Conservation (phyloP, 2,113 vertebrate species). For the Heterotilapia buettikoferi region DNA sequence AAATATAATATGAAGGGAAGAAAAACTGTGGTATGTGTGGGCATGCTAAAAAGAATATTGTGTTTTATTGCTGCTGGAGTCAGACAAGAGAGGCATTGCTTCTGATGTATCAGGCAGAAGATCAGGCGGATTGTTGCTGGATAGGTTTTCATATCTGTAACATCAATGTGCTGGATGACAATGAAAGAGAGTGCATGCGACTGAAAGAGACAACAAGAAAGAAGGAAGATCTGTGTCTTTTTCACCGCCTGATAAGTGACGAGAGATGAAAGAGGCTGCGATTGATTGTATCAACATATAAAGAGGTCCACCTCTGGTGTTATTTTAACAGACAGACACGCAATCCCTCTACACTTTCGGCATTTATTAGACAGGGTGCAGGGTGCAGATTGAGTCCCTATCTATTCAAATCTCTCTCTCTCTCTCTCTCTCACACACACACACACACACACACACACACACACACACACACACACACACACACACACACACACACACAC, state of each 20-base stretch:
- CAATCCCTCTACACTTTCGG: not conserved
- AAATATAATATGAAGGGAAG: conserved; percentile 26
- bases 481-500: not conserved
- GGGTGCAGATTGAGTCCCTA: conserved; percentile 12
- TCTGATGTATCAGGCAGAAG: conserved; percentile 33
- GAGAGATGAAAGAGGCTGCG: conserved; percentile 35
- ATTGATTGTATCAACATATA: conserved; percentile 14
- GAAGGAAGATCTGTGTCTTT: not conserved
- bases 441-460: not conserved
- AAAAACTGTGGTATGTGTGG: conserved; percentile 10
- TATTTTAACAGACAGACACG: conserved; percentile 4
- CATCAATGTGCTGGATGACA: conserved; percentile 48
- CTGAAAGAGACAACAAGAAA: not conserved
- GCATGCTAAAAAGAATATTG: conserved; percentile 46
- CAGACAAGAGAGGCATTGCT: conserved; percentile 41
- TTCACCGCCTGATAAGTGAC: conserved; percentile 8
- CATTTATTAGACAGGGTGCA: conserved; percentile 6
- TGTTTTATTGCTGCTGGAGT: conserved; percentile 47
- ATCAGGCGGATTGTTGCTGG: conserved; percentile 46
- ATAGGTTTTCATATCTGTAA: conserved; percentile 47
- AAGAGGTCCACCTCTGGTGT: not conserved
- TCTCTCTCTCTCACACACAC: not conserved
- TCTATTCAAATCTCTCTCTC: not conserved
- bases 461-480: not conserved
- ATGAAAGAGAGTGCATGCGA: conserved; percentile 7